Percentiles rank a stretch among this genome's conserved stretches.
These are phyloP conservation scores for Periophthalmodon schlosseri DNA, from an alignment of 2,113 vertebrate genomes.

Conservation along the genomic window DNA sequence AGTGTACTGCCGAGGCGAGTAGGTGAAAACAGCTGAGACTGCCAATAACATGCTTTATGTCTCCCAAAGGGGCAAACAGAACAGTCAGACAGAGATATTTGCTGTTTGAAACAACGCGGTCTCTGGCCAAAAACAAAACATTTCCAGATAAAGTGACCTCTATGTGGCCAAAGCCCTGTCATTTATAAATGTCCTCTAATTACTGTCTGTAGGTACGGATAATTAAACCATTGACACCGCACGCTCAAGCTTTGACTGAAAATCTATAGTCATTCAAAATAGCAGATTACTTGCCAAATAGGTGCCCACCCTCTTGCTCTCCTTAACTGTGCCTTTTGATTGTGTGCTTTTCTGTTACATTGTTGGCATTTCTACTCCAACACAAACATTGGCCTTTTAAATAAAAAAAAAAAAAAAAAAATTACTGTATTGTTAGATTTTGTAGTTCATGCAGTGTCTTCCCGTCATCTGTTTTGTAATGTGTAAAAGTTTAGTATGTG, in stretches of 20 bases:
- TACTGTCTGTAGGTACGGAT: constrained; percentile 36
- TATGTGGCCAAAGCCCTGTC: background rate
- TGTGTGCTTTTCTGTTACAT: constrained; percentile 19
- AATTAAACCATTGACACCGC: constrained; percentile 59
- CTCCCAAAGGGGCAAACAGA: constrained; percentile 10
- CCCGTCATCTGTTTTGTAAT: constrained; percentile 46
- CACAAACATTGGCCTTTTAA: constrained; percentile 25
- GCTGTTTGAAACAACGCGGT: constrained; percentile 4
- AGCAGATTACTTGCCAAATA: constrained; percentile 56
- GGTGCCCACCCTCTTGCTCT: constrained; percentile 16
- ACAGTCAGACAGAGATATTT: constrained; percentile 11
- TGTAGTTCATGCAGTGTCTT: constrained; percentile 30
- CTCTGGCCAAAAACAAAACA: constrained; percentile 28
- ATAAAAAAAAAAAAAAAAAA: background rate
- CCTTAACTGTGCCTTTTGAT: constrained; percentile 23
- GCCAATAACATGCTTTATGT: background rate
- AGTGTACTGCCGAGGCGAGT: background rate
- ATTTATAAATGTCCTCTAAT: constrained; percentile 55
- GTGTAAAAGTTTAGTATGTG: constrained; percentile 32
- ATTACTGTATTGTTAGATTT: constrained; percentile 44
- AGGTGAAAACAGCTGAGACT: background rate
- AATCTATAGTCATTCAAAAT: constrained; percentile 67
- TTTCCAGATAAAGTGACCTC: constrained; percentile 51
- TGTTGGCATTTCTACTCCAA: background rate
- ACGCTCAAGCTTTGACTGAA: constrained; percentile 52